phyloP scores from a whole-genome alignment of 2,888 invertebrate species.

The Drosophila pegasa region DNA sequence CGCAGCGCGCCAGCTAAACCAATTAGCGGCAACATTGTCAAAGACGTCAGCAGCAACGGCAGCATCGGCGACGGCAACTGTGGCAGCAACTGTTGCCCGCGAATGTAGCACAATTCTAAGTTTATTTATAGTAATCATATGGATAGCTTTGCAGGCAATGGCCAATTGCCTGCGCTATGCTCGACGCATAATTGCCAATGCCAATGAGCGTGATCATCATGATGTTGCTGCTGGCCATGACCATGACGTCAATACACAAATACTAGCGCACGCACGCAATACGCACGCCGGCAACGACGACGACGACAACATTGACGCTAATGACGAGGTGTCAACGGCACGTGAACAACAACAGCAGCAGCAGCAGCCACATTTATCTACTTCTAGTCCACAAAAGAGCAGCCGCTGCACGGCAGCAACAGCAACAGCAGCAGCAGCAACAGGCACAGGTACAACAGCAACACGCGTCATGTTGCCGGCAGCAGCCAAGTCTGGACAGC shows the following conservation, averaged over 20 bases:
- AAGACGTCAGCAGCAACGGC: slow-evolving; percentile 50
- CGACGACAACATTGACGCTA: slow-evolving; percentile 60
- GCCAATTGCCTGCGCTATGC: slow-evolving; percentile 56
- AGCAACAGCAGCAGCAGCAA: slow-evolving; percentile 28
- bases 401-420: slow-evolving; percentile 40
- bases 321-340: slow-evolving; percentile 82
- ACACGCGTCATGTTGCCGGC: slow-evolving; percentile 46
- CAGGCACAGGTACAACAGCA: slow-evolving; percentile 31
- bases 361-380: slow-evolving; percentile 57
- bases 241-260: slow-evolving; percentile 66
- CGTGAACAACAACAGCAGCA: slow-evolving; percentile 65
- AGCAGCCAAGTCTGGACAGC: slow-evolving; percentile 60
- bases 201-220: slow-evolving; percentile 2
- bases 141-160: slow-evolving; percentile 68
- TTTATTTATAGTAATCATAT: slow-evolving; percentile 80
- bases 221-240: slow-evolving; percentile 48
- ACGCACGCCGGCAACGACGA: slow-evolving; percentile 45
- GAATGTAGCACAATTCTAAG: slow-evolving; percentile 77
- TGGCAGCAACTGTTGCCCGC: slow-evolving; percentile 47
- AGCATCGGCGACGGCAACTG: slow-evolving; percentile 22
- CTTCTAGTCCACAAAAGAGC: slow-evolving; percentile 68
- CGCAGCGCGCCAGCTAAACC: slow-evolving; percentile 64
- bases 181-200: slow-evolving; percentile 54
- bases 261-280: slow-evolving; percentile 26
- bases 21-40: slow-evolving; percentile 71